Percentiles rank a stretch among this genome's conserved stretches.
Conservation (phyloP, 2,888 invertebrate species). For the Sesia apiformis region DNA sequence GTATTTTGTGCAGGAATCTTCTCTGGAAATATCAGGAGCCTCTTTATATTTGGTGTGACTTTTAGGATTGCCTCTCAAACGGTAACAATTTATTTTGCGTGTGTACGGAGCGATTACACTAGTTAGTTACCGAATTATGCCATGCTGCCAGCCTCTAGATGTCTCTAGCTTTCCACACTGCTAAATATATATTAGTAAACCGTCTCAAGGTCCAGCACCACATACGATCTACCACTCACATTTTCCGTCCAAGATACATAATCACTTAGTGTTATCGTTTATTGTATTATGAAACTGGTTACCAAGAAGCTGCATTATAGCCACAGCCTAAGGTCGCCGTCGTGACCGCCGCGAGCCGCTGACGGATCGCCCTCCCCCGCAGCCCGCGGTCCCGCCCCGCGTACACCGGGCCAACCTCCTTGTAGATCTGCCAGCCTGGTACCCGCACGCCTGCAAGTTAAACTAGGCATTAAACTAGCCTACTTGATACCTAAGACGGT, state of each 20-base stretch:
- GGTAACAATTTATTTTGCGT: too few species aligned
- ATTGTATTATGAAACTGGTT: neutral
- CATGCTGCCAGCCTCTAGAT: too few species aligned
- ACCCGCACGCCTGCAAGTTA: constrained; percentile 1
- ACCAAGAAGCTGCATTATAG: neutral
- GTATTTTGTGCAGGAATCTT: too few species aligned
- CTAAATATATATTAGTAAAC: too few species aligned
- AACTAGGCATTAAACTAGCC: neutral
- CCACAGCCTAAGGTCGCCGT: constrained; percentile 17
- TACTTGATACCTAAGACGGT: neutral
- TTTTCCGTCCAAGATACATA: neutral
- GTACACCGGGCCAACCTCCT: constrained; percentile 18
- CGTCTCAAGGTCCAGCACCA: too few species aligned
- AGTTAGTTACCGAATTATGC: too few species aligned
- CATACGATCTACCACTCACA: too few species aligned
- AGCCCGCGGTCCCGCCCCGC: constrained; percentile 16
- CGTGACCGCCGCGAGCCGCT: constrained; percentile 66
- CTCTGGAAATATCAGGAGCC: too few species aligned
- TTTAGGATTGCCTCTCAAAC: too few species aligned
- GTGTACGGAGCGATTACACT: too few species aligned
- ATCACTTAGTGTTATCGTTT: constrained; percentile 1
- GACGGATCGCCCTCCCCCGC: constrained; percentile 36
- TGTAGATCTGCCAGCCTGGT: constrained; percentile 17
- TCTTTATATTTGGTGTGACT: too few species aligned
- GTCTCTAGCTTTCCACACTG: too few species aligned